phyloP scores from a whole-genome alignment of 64 coral and sea anemone genomes.

The Cladopsammia gracilis region DNA sequence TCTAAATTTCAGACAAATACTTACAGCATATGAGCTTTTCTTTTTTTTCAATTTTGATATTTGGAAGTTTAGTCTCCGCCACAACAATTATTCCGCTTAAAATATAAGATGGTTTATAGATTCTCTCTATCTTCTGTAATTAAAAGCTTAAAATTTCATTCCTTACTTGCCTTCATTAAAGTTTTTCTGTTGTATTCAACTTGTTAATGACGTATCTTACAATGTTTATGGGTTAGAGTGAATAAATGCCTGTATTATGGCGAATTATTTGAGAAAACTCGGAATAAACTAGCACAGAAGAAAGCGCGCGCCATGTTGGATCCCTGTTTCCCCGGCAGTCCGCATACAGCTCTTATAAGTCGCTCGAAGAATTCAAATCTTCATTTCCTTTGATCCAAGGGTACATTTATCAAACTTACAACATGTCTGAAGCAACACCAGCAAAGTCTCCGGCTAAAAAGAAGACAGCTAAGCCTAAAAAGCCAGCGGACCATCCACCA shows the following conservation, averaged over 20 bases:
- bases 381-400: not conserved
- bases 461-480: not conserved
- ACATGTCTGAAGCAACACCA: conserved; percentile 13
- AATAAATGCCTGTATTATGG: not conserved
- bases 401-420: not conserved
- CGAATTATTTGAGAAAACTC: not conserved
- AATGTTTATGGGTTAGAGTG: not conserved
- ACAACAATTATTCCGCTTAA: not conserved
- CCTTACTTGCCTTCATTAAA: not conserved
- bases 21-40: not conserved
- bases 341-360: not conserved
- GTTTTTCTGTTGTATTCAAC: not conserved
- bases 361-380: not conserved
- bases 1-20: not conserved
- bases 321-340: not conserved
- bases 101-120: not conserved
- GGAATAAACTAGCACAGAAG: not conserved
- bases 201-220: not conserved
- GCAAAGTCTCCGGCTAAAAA: conserved; percentile 10
- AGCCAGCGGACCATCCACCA: conserved; percentile 13
- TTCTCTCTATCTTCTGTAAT: not conserved
- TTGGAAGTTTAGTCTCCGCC: not conserved
- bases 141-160: not conserved
- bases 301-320: not conserved
- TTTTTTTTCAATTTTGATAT: not conserved